Conservation (phyloP, 2,113 vertebrate species). For the Sakesphorus luctuosus region DNA sequence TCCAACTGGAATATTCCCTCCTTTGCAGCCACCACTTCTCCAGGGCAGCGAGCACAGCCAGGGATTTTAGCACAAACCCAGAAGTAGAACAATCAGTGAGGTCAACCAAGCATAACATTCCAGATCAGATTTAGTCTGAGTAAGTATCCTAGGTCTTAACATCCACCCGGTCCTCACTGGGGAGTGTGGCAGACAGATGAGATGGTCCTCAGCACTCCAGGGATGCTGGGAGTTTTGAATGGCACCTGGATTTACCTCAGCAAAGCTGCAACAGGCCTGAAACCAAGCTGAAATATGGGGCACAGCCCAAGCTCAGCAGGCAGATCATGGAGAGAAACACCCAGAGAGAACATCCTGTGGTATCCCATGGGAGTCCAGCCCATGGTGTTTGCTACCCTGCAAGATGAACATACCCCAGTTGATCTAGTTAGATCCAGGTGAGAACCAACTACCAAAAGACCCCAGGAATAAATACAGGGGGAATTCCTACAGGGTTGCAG, state of each 20-base stretch:
- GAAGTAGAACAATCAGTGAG: neutral
- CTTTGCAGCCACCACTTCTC: neutral
- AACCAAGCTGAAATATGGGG: neutral
- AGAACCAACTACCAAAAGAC: neutral
- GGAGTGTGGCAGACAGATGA: neutral
- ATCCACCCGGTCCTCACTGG: neutral
- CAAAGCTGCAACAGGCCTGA: neutral
- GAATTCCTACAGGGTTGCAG: neutral
- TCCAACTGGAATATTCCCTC: neutral
- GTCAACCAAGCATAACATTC: neutral
- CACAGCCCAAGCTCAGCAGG: neutral
- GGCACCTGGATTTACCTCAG: neutral
- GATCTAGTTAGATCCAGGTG: neutral
- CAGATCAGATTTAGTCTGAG: neutral
- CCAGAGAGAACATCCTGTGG: too few relatives aligned
- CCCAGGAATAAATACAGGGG: neutral
- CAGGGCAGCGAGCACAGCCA: neutral
- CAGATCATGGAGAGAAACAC: neutral
- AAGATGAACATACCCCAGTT: rapidly evolving
- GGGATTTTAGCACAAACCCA: neutral
- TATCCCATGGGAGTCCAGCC: neutral
- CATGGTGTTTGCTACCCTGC: neutral
- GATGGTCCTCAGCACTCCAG: neutral
- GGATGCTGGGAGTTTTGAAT: rapidly evolving
- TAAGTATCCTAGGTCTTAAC: neutral